Evolutionary conservation across 2,888 invertebrate genomes (phyloP).

Genomic region (Merodon equestris): DNA sequence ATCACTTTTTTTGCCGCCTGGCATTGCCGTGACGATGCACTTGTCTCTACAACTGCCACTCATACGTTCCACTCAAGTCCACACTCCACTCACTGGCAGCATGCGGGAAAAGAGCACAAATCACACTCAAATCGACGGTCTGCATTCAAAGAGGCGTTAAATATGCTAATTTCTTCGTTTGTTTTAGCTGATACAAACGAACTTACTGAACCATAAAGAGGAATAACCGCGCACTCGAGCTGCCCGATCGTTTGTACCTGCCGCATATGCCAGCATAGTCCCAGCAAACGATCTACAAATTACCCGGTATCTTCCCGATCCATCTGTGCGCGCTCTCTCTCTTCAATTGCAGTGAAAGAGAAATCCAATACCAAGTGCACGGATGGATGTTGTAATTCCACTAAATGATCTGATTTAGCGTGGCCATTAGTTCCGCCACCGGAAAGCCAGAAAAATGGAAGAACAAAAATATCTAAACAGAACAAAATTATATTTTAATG

Average conservation of each 20-base stretch:
- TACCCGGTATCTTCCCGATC: no score
- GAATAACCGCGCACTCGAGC: slow-evolving; percentile 38
- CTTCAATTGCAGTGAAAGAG: neutral
- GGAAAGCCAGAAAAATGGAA: neutral
- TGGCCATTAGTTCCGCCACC: slow-evolving; percentile 16
- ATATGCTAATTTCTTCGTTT: slow-evolving; percentile 37
- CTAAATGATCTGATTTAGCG: slow-evolving; percentile 21
- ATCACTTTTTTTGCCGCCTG: no score
- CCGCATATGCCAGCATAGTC: no score
- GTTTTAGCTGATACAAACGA: slow-evolving; percentile 11
- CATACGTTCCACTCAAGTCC: no score
- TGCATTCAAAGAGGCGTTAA: slow-evolving; percentile 38
- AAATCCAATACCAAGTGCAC: neutral
- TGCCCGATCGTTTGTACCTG: no score
- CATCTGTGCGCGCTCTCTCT: no score
- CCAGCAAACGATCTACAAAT: no score
- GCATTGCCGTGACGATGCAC: no score
- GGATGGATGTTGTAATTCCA: neutral
- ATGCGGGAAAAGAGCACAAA: slow-evolving; percentile 7
- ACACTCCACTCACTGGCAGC: neutral
- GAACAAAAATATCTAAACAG: no score
- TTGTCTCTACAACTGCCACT: no score
- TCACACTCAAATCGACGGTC: slow-evolving; percentile 10
- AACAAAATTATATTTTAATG: no score
- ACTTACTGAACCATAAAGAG: slow-evolving; percentile 42